Base-by-base conservation (phyloP, 1,140 invertebrate genomes). In the Harpegnathos saltator region DNA sequence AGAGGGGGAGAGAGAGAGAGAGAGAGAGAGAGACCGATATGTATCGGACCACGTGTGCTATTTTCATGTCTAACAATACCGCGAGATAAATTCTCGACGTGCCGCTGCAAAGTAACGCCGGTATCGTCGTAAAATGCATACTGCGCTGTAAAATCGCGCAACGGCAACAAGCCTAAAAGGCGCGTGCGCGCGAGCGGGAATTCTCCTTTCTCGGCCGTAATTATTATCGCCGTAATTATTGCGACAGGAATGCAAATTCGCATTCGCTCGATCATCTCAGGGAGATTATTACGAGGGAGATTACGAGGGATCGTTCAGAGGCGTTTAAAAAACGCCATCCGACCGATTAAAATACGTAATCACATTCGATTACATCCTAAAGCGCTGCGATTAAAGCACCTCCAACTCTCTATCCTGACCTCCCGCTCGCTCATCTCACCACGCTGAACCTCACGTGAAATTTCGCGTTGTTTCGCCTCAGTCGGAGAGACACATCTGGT, bases 61-160 rank as follows among this genome's bases (percentile, higher is more conserved):
- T 58, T 80, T 80, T 80, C 52, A 14, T 80, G 69, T 58, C 33
- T 58, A 58, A 78, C 52, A 71, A 71, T 58, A 71, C 2, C 12
- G 29, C 29, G 65, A 71, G 38, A 58, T 71, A 80, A 80, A 71
- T 69, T 58, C 14, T 26, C 15, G 33, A 15, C 63, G 9, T 9
- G 9, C 33, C 65, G 24, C 33, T 52, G 24, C 52, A 9, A 26
- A 33, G 38, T n/a, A 66, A 26, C 44, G 3, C 19, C 26, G 24
- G 15, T 22, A 44, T 80, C 63, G 17, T 71, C 38, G 33, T 48
- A 15, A 71, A 71, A 29, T 71, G 12, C 65, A 26, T 26, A 48
- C 26, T 17, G 52, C 65, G 9, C 58, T 56, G 44, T 71, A 71
- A 80, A 66, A 44, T 44, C 22, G 26, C 22, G 52, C 19, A 44